These are phyloP conservation scores for Myrmecophaga tridactyla DNA, from an alignment of 2,113 vertebrate species.

Conservation along the genomic window DNA sequence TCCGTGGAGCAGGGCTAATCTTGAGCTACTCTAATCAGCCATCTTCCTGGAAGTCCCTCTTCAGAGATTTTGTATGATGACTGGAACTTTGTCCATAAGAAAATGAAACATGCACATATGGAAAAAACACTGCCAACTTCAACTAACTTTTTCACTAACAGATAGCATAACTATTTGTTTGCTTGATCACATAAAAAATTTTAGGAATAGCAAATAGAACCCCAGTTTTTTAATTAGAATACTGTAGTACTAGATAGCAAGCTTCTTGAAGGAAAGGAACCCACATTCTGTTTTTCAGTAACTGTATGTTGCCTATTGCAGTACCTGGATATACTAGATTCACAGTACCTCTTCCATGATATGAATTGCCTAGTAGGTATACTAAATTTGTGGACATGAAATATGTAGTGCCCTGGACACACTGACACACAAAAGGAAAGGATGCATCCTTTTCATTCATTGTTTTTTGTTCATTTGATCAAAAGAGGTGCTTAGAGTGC, in stretches of 20 bases:
- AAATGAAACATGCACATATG: slow-evolving; percentile 48
- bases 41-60: no score
- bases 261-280: not conserved
- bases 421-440: not conserved
- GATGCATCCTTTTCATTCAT: not conserved
- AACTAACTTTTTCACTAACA: slow-evolving; percentile 32
- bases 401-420: not conserved
- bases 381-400: not conserved
- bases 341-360: not conserved
- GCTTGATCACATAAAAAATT: not conserved
- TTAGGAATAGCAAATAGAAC: not conserved
- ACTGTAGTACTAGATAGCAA: not conserved
- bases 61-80: slow-evolving; percentile 63
- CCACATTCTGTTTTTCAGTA: not conserved
- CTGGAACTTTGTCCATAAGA: slow-evolving; percentile 40
- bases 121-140: slow-evolving; percentile 41
- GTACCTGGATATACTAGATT: not conserved
- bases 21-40: no score
- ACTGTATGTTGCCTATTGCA: not conserved
- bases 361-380: not conserved
- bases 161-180: slow-evolving; percentile 11
- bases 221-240: not conserved
- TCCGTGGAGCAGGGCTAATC: no score
- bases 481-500: not conserved
- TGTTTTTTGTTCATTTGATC: not conserved